Evolutionary conservation across 2,113 vertebrate genomes (phyloP), one percentile per base, ranked within the genome.

Genomic region (Anarrhichthys ocellatus): DNA sequence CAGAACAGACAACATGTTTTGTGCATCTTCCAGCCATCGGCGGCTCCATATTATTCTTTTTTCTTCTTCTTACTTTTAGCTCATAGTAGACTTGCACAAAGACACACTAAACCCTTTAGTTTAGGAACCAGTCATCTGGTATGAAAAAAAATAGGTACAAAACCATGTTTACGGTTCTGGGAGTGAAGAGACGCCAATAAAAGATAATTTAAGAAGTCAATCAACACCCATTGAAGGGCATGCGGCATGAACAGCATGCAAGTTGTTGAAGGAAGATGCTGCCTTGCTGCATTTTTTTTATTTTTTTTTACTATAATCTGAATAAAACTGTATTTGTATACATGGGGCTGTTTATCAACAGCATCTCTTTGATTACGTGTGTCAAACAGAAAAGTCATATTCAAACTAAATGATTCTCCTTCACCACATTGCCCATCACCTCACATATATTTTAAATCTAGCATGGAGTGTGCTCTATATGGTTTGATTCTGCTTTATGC

Each of bases 401-500:
- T 42, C 3, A 40, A 40, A 20, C 6, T 10, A 56, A 56, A 78
- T 59, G 4, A 58, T 8, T 34, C 32, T 50, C 6, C 5, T n/a
- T 68, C 34, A 13, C 9, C 34, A 38, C 17, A 9, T 27, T 34
- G 38, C 14, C 5, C 9, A 13, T 40, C 76, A 11, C 22, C 14
- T 65, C 32, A 5, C 9, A 0, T 38, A 42, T 29, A 5, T 54
- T 27, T 42, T 38, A 18, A 5, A 61, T 13, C 44, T 3, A 18
- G 36, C 22, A 22, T 58, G 7, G 46, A 6, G 29, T 38, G 65
- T 52, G 6, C 2, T 48, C 61, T 13, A 9, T 81, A 40, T 66
- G 61, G 54, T 64, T 80, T 68, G 5, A 40, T 70, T 87, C 34
- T 64, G 61, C 54, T 64, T 70, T 2, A 50, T 44, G 14, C 20